Conservation (phyloP, 2,888 invertebrate genomes). For the Aphodius sticticus region DNA sequence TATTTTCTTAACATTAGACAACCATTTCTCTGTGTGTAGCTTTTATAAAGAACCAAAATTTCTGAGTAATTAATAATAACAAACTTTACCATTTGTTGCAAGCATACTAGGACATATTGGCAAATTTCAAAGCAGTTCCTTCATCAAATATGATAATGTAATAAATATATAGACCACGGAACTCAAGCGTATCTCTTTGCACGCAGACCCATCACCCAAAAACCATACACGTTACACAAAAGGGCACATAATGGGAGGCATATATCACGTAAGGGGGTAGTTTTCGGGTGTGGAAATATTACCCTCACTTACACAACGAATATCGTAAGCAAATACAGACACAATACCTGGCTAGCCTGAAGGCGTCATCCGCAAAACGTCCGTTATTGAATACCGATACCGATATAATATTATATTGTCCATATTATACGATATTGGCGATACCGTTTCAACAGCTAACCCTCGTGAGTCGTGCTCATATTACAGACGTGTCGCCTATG, state of each 20-base stretch:
- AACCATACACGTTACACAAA: neutral
- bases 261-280: neutral
- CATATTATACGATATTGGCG: neutral
- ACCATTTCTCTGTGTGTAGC: too few relatives aligned
- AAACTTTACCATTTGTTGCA: too few relatives aligned
- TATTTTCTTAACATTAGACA: too few relatives aligned
- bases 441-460: neutral
- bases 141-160: too few relatives aligned
- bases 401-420: neutral
- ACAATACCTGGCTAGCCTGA: neutral
- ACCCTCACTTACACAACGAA: neutral
- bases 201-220: neutral
- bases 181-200: neutral
- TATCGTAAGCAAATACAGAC: neutral
- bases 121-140: too few relatives aligned
- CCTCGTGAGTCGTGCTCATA: neutral
- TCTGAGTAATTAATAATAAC: too few relatives aligned
- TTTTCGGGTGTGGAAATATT: conserved; percentile 4
- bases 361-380: neutral
- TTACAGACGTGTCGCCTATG: neutral
- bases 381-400: neutral
- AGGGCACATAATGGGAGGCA: neutral
- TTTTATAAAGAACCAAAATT: too few relatives aligned
- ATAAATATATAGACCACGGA: too few relatives aligned
- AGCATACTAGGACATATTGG: too few relatives aligned